Conservation (phyloP, 2,113 vertebrate species). For the Silurus asotus region DNA sequence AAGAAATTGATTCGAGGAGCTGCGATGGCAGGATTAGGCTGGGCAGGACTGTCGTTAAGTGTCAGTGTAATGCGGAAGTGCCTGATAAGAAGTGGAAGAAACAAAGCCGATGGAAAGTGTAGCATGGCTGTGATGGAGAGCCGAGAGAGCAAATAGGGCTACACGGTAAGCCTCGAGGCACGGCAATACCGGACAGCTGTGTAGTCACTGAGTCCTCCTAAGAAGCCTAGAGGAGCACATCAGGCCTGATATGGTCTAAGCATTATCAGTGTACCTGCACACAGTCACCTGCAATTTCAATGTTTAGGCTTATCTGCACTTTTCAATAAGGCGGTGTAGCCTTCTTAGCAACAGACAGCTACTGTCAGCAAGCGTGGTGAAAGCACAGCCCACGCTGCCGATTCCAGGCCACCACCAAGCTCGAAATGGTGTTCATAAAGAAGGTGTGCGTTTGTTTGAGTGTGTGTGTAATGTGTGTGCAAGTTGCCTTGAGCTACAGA, state of each 20-base stretch:
- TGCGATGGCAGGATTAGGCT: conserved; percentile 41
- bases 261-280: conserved; percentile 58
- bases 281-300: conserved; percentile 56
- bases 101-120: conserved; percentile 2
- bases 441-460: conserved; percentile 22
- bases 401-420: conserved; percentile 56
- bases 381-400: conserved; percentile 42
- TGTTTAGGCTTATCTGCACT: conserved; percentile 62
- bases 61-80: conserved; percentile 32
- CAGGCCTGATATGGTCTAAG: conserved; percentile 51
- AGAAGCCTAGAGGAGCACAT: conserved; percentile 26
- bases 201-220: conserved; percentile 2
- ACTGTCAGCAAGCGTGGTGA: conserved; percentile 43
- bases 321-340: conserved; percentile 47
- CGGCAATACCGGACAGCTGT: conserved; percentile 13
- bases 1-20: conserved; percentile 48
- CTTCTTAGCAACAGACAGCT: conserved; percentile 42
- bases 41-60: neutral
- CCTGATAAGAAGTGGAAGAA: conserved; percentile 28
- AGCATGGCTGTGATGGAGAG: neutral
- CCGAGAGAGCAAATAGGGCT: neutral
- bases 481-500: neutral
- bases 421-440: conserved; percentile 51
- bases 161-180: neutral
- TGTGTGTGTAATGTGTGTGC: neutral